A percentile compares a stretch with the other conserved stretches of the same genome.
Conservation (phyloP, 2,113 vertebrate genomes). For the Odobenus rosmarus region DNA sequence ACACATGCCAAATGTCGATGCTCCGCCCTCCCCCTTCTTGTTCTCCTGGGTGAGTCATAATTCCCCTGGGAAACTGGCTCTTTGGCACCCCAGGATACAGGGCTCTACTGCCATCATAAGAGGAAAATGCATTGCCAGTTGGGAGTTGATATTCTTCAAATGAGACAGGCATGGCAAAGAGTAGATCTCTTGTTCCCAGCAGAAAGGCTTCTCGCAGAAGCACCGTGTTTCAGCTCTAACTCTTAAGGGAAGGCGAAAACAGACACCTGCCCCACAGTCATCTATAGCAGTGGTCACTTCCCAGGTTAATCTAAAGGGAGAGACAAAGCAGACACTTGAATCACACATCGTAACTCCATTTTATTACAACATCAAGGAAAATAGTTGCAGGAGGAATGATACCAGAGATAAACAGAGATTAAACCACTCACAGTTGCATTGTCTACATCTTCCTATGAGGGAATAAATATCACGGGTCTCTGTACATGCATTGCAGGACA, state of each 20-base stretch:
- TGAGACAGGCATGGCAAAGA: slow-evolving; percentile 45
- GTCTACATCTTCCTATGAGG: slow-evolving; percentile 71
- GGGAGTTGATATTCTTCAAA: slow-evolving; percentile 65
- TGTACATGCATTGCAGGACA: slow-evolving; percentile 86
- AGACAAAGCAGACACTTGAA: slow-evolving; percentile 79
- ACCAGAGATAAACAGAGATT: slow-evolving; percentile 71
- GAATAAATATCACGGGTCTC: slow-evolving; percentile 80
- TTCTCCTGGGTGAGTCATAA: background rate
- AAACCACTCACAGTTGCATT: slow-evolving; percentile 73
- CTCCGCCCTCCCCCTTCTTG: fast-evolving
- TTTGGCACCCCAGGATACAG: background rate
- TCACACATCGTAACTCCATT: slow-evolving; percentile 83
- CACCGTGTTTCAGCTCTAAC: background rate
- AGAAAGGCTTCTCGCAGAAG: slow-evolving; percentile 59
- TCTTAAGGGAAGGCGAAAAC: slow-evolving; percentile 55
- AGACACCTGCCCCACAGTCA: slow-evolving; percentile 30
- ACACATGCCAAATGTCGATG: fast-evolving
- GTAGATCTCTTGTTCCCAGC: background rate
- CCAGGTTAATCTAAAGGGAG: slow-evolving; percentile 64
- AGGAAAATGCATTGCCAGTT: slow-evolving; percentile 45
- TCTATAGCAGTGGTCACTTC: slow-evolving; percentile 34
- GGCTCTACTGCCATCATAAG: background rate
- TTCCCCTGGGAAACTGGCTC: background rate
- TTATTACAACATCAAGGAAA: slow-evolving; percentile 88
- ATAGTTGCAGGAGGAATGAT: slow-evolving; percentile 80